Base-by-base conservation (phyloP, 2,888 invertebrate genomes). In the Aplocera efformata region DNA sequence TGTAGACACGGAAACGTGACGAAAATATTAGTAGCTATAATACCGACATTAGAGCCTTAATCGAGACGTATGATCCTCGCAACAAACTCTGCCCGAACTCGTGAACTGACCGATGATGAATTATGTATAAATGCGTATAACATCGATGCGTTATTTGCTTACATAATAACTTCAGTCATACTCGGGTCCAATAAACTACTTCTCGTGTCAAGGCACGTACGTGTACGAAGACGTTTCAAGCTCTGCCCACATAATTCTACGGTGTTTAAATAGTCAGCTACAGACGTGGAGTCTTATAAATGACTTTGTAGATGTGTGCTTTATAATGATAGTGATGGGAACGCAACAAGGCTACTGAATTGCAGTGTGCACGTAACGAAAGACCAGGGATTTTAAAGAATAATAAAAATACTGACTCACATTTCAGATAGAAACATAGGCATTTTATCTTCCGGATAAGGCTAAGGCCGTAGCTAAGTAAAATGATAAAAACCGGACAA, bases 141-240 rank as follows among this genome's bases (percentile, higher is more conserved):
- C 53, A 56, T n/a, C 65, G 52, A 69, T 70, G 71, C 73, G 77
- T 71, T 81, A 78, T 80, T 73, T 78, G 78, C 71, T 84, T 81
- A 82, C 80, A 81, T 82, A 84, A 83, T 68, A 75, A 58, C 48
- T 55, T 61, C 56, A 59, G 63, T 62, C 58, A 61, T 66, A 67
- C 61, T 65, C 50, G 67, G 70, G 72, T 67, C 76, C 72, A 75
- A 74, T 73, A 75, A 75, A 77, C 74, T 77, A 72, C 70, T 80
- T 80, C 72, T 70, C 50, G 54, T 79, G 67, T 77, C 78, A 70
- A 76, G 64, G 64, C 82, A 83, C 84, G 79, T 82, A 78, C 68
- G 41, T 40, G 58, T 56, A 58, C 59, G 50, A 60, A 67, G 67
- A 67, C 67, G 64, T 63, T 63, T 64, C 56, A 60, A 63, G 63